Base-by-base conservation (phyloP, 64 coral and sea anemone species). In the Montipora efflorescens region DNA sequence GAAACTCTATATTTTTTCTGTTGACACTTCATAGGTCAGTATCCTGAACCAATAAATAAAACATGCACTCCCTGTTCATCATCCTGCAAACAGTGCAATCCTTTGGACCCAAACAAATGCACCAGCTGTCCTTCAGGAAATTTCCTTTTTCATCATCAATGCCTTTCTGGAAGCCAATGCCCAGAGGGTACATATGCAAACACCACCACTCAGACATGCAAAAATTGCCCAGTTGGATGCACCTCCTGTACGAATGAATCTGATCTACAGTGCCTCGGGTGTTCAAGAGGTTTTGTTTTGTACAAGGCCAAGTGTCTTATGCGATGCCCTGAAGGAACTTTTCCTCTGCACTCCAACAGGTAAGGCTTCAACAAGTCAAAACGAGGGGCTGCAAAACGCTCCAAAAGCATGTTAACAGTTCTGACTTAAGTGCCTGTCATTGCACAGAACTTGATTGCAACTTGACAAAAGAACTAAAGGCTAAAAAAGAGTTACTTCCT, bases 151-250 rank as follows among this genome's bases (percentile, higher is more conserved):
- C 52, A 88, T 3, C 79, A 72, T 66, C 69, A 89, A 89, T 98
- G 97, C 44, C 12, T 96, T 47, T 83, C 77, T 52, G 68, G 77
- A 4, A 67, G 76, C 16, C 85, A 94, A 8, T 99, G 98, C 59
- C 95, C 98, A 47, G 36, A 47, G 57, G 92, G 90, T 20, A 95
- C 95, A 50, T 99, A 92, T 89, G 75, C 93, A 2, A 98, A 98
- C 76, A 14, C 14, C 10, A 92, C 89, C 0, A 66, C 79, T 5
- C 76, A 45, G 16, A 87, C 47, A 25, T 98, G 96, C 64, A 84
- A 94, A 74, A 89, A 87, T 55, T 98, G 96, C 77, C 91, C 75
- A 18, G 47, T 91, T n/a, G 80, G 80, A 48, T 98, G 96, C 72
- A 43, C 85, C 3, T 78, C 58, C 3, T 98, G 96, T n/a, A 84